Percentiles rank a stretch among this genome's conserved stretches.
Evolutionary conservation across 2,113 vertebrate species (phyloP).

Genomic region (Brienomyrus brachyistius): DNA sequence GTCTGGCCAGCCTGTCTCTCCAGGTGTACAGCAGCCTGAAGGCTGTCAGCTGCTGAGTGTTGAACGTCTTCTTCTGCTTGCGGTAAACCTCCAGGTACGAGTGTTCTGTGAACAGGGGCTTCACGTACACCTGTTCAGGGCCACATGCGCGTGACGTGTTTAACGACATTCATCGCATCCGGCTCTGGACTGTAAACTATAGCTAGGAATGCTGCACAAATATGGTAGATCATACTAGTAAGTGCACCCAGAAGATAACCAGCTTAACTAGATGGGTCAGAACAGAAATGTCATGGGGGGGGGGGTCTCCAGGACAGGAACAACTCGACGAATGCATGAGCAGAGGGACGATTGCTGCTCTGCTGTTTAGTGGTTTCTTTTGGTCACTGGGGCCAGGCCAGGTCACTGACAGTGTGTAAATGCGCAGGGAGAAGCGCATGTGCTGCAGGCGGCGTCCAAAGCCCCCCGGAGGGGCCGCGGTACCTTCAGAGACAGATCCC

Average conservation of each 20-base stretch:
- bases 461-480: not conserved
- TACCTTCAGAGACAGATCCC: constrained; percentile 83
- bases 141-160: not conserved
- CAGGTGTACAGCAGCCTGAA: constrained; percentile 84
- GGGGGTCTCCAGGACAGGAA: not conserved
- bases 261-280: not conserved
- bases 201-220: not conserved
- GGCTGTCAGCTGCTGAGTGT: constrained; percentile 84
- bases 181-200: not conserved
- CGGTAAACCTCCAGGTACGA: constrained; percentile 85
- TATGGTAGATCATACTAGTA: not conserved
- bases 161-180: not conserved
- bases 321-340: not conserved
- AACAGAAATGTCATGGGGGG: not conserved
- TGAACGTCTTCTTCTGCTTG: constrained; percentile 84
- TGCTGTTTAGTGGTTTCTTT: not conserved
- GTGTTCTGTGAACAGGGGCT: constrained; percentile 87
- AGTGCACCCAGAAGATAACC: not conserved
- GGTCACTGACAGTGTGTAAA: not conserved
- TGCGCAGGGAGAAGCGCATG: not conserved
- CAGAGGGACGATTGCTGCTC: not conserved
- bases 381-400: not conserved
- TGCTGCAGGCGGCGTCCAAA: not conserved
- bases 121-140: constrained; percentile 76
- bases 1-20: constrained; percentile 83